Evolutionary conservation across 2,797 vertebrate genomes (phyloP).

Genomic region (Podarcis lilfordi): DNA sequence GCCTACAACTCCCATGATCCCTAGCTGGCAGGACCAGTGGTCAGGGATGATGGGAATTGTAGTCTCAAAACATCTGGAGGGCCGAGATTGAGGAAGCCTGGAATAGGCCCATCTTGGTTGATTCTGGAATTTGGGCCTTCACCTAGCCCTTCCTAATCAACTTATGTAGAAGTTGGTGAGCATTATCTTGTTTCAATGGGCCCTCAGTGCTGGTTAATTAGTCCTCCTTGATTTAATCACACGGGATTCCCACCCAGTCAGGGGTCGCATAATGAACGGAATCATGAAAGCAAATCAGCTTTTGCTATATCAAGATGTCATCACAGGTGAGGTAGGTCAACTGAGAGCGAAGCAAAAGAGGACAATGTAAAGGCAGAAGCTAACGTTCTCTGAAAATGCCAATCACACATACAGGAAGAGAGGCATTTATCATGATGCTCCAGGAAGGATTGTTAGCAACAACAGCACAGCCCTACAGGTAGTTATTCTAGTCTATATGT

Average conservation of each 20-base stretch:
- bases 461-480: background rate
- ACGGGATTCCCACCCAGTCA: background rate
- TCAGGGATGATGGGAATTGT: too few species aligned
- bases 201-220: background rate
- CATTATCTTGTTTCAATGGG: background rate
- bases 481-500: conserved; percentile 6
- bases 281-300: background rate
- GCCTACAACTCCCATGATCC: too few species aligned
- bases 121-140: background rate
- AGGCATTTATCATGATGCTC: background rate
- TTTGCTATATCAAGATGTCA: background rate
- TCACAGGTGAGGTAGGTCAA: background rate
- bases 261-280: background rate
- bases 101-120: background rate
- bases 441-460: background rate
- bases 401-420: background rate
- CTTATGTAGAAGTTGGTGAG: background rate
- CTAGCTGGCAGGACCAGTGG: too few species aligned
- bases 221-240: background rate
- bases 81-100: too few species aligned
- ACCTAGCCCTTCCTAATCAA: background rate
- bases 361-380: too few species aligned
- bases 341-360: background rate
- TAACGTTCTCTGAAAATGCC: background rate
- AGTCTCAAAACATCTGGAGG: too few species aligned